These are phyloP conservation scores for Phaetusa simplex DNA, from an alignment of 2,113 vertebrate species.

Conservation along the genomic window DNA sequence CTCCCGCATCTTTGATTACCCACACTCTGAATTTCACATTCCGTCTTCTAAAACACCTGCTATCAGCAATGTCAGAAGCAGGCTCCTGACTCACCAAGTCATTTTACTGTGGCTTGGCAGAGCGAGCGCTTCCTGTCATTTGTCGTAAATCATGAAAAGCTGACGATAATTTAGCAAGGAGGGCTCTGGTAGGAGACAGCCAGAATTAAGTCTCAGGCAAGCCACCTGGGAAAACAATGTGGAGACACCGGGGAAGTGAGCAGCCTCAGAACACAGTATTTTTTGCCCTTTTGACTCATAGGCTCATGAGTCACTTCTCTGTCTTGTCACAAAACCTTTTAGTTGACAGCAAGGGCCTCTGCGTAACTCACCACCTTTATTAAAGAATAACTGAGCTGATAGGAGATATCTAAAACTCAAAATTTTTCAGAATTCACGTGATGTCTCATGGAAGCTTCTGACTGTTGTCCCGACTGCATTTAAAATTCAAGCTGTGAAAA, in stretches of 20 bases:
- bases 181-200: not conserved
- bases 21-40: not conserved
- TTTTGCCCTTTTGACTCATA: not conserved
- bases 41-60: not conserved
- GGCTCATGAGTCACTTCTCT: not conserved
- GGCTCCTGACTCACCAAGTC: not conserved
- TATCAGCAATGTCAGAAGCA: not conserved
- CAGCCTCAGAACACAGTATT: not conserved
- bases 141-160: not conserved
- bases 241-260: not conserved
- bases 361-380: not conserved
- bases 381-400: not conserved
- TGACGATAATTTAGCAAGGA: not conserved
- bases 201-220: not conserved
- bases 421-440: not conserved
- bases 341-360: not conserved
- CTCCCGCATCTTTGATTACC: not conserved
- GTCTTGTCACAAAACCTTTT: not conserved
- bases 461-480: not conserved
- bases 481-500: not conserved
- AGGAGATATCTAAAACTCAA: not conserved
- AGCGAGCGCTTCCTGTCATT: not conserved
- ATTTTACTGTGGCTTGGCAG: not conserved
- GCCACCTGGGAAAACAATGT: not conserved
- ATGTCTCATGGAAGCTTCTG: not conserved